A percentile compares a stretch with the other conserved stretches of the same genome.
Conservation (phyloP, 2,797 vertebrate species). For the Sarcoramphus papa region DNA sequence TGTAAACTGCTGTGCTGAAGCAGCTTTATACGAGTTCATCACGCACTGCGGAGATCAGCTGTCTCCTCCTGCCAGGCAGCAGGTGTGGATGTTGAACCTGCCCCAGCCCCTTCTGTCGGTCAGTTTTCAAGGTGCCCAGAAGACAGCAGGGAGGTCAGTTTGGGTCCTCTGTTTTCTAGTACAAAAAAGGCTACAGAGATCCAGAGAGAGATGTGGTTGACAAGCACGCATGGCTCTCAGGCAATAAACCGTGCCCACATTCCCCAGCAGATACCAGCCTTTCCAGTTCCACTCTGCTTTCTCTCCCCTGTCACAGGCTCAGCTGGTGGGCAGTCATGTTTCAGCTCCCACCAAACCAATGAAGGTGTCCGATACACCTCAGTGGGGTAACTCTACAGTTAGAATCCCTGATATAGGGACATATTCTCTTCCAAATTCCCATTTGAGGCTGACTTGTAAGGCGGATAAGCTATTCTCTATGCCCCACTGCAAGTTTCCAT, state of each 20-base stretch:
- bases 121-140: background rate
- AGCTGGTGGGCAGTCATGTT: background rate
- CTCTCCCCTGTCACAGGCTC: background rate
- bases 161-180: background rate
- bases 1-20: background rate
- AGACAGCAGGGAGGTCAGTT: background rate
- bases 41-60: background rate
- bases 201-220: background rate
- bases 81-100: background rate
- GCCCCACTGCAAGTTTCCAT: background rate
- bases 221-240: background rate
- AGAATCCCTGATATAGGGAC: background rate
- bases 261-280: background rate
- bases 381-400: background rate
- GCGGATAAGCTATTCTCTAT: background rate
- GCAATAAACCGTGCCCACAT: background rate
- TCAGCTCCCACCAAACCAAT: background rate
- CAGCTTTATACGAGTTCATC: background rate
- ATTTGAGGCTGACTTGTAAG: background rate
- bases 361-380: background rate
- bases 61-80: background rate
- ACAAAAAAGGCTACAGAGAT: background rate
- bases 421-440: background rate
- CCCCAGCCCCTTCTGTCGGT: background rate
- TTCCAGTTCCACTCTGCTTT: background rate